These are phyloP conservation scores for Ptilorrhoa leucosticta DNA, from an alignment of 2,113 vertebrate species.

Conservation along the genomic window DNA sequence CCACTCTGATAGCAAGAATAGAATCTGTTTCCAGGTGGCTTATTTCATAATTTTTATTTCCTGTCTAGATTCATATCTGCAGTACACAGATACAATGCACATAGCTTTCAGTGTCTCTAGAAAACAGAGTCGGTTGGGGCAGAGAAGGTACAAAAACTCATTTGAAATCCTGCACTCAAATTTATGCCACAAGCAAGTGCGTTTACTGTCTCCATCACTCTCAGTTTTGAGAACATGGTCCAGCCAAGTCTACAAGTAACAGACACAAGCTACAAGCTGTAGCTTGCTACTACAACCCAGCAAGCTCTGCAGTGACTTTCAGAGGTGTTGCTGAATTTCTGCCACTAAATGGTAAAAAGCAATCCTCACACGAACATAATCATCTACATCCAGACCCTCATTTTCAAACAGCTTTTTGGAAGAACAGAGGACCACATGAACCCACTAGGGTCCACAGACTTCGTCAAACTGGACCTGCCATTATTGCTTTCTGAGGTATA, in stretches of 20 bases:
- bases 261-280: no score
- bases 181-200: neutral
- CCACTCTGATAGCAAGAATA: neutral
- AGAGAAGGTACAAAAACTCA: neutral
- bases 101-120: neutral
- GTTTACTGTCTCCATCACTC: neutral
- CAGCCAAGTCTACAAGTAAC: neutral
- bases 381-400: neutral
- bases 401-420: neutral
- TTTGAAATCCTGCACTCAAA: neutral
- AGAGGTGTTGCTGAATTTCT: neutral
- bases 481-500: neutral
- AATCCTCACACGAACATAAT: neutral
- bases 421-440: neutral
- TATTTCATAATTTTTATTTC: neutral
- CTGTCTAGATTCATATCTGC: neutral
- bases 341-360: neutral
- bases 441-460: neutral
- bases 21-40: neutral
- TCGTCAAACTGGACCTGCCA: neutral
- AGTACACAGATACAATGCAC: neutral
- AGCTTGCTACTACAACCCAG: no score
- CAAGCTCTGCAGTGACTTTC: neutral
- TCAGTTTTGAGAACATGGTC: fast-evolving
- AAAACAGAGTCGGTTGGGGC: neutral